phyloP scores from a whole-genome alignment of 1,140 invertebrate genomes.

The Notospermus geniculatus region DNA sequence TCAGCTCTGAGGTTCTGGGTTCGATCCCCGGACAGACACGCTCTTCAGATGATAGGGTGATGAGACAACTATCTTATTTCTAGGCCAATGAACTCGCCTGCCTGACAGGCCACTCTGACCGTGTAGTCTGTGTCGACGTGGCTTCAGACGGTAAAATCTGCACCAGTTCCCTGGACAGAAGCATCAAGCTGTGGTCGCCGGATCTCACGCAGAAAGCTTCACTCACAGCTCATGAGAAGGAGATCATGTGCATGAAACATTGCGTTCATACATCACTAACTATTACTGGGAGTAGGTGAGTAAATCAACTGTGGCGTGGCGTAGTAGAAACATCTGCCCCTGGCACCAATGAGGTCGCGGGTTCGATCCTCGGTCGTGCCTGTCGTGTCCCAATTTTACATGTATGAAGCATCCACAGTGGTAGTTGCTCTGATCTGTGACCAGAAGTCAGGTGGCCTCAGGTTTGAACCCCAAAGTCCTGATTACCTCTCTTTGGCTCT shows the following conservation, averaged over 20 bases:
- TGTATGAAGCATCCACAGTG: too few relatives aligned
- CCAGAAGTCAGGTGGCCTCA: too few relatives aligned
- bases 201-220: conserved; percentile 18
- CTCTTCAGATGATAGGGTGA: background rate
- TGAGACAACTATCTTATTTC: conserved; percentile 14
- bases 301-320: too few relatives aligned
- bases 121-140: conserved; percentile 35
- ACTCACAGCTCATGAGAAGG: conserved; percentile 30
- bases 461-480: too few relatives aligned
- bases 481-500: too few relatives aligned
- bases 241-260: conserved; percentile 33
- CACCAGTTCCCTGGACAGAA: conserved; percentile 38
- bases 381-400: too few relatives aligned
- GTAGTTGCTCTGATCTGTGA: too few relatives aligned
- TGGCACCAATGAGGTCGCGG: too few relatives aligned
- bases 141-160: conserved; percentile 32
- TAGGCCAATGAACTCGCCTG: conserved; percentile 41
- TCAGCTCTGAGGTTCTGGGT: too few relatives aligned
- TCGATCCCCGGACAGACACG: too few relatives aligned
- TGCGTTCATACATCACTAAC: conserved; percentile 13
- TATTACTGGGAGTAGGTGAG: conserved; percentile 44
- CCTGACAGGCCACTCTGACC: conserved; percentile 43
- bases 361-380: too few relatives aligned
- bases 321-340: too few relatives aligned
- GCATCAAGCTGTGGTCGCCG: conserved; percentile 41